These are phyloP conservation scores for Neosalanx taihuensis DNA, from an alignment of 2,797 vertebrate species.

Conservation along the genomic window DNA sequence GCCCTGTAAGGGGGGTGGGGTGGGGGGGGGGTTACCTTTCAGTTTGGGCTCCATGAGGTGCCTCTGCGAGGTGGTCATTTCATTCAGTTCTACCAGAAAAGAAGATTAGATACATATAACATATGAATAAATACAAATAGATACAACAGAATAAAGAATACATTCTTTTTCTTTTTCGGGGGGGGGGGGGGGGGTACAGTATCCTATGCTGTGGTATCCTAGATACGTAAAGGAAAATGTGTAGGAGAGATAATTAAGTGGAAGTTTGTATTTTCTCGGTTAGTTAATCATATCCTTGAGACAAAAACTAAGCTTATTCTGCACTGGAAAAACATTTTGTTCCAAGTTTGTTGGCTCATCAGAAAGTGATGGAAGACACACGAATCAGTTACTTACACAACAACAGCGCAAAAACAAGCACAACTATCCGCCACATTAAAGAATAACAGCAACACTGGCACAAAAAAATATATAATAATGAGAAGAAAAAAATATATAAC, in stretches of 20 bases:
- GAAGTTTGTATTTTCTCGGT: background rate
- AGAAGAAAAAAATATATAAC: background rate
- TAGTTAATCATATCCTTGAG: too few species aligned
- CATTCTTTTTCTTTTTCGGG: too few species aligned
- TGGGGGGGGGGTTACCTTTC: conserved; percentile 52
- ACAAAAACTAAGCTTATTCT: too few species aligned
- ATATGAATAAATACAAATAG: background rate
- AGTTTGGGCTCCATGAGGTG: conserved; percentile 60
- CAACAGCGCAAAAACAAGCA: background rate
- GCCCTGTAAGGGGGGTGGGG: too few species aligned
- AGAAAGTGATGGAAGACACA: too few species aligned
- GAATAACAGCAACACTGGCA: too few species aligned
- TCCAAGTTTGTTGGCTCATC: too few species aligned
- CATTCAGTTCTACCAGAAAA: conserved; percentile 46
- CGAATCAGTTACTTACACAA: too few species aligned
- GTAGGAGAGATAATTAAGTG: too few species aligned
- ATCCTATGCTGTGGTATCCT: background rate
- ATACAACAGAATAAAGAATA: too few species aligned
- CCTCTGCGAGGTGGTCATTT: conserved; percentile 73
- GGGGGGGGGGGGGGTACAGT: background rate
- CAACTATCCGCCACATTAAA: background rate
- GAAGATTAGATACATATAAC: background rate
- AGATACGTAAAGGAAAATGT: too few species aligned
- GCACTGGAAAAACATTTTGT: too few species aligned
- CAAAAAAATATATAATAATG: background rate